These are phyloP conservation scores for Aix galericulata DNA, from an alignment of 2,113 vertebrate species.

Conservation along the genomic window DNA sequence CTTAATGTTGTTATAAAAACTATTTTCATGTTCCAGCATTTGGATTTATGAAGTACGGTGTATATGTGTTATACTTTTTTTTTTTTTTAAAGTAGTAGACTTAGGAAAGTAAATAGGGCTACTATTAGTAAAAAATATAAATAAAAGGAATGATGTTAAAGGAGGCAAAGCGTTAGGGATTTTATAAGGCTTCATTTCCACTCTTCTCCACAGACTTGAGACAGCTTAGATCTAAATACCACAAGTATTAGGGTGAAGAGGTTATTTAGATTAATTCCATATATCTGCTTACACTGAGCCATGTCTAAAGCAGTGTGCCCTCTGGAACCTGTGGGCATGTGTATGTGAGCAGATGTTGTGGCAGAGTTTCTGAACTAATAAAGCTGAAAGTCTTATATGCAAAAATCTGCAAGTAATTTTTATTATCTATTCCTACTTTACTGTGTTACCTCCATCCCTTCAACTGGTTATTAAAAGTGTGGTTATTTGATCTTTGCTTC, in stretches of 20 bases:
- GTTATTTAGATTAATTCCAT: neutral
- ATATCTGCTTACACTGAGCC: neutral
- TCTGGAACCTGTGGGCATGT: neutral
- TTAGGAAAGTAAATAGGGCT: neutral
- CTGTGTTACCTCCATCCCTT: neutral
- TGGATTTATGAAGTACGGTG: conserved; percentile 1
- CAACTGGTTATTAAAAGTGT: neutral
- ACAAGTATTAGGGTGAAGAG: neutral
- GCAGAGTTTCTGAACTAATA: neutral
- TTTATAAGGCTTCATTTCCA: conserved; percentile 14
- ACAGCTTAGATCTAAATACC: neutral
- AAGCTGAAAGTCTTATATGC: neutral
- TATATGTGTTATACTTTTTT: neutral
- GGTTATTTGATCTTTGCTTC: neutral
- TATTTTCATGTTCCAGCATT: conserved; percentile 1
- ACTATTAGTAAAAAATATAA: neutral
- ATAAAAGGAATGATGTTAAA: neutral
- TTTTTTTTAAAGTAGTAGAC: neutral
- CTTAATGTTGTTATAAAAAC: conserved; percentile 16
- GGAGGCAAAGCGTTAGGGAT: neutral
- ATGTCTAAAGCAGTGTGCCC: neutral
- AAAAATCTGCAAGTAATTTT: neutral
- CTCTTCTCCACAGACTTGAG: neutral
- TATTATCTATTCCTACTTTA: neutral
- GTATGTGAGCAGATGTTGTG: neutral